Percentiles rank a stretch among this genome's conserved stretches.
phyloP scores from a whole-genome alignment of 2,888 invertebrate genomes.

The Tachystola acroxantha region DNA sequence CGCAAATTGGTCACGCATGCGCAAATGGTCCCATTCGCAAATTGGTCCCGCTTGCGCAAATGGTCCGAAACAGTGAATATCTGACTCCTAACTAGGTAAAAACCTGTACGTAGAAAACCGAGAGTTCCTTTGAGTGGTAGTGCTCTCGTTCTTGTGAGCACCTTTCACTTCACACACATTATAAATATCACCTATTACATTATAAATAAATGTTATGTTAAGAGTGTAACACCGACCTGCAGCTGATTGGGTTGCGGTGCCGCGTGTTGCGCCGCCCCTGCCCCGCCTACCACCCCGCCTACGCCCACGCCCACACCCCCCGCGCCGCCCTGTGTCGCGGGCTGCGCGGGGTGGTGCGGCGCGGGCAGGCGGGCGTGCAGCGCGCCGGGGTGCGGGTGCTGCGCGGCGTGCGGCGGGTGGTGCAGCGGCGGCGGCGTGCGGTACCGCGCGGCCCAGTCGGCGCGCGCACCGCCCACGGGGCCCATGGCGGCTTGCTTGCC shows the following conservation, averaged over 20 bases:
- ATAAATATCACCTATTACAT: too few species aligned
- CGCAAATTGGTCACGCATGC: too few species aligned
- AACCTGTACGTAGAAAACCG: too few species aligned
- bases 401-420: constrained; percentile 24
- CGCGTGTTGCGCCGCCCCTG: constrained; percentile 5
- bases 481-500: constrained; percentile 83
- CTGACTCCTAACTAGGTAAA: too few species aligned
- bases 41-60: too few species aligned
- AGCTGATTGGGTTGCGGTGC: background rate
- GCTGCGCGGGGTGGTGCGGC: constrained; percentile 37
- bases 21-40: too few species aligned
- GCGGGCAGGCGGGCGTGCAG: constrained; percentile 51
- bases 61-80: too few species aligned
- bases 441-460: constrained; percentile 79
- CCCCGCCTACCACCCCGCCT: constrained; percentile 8
- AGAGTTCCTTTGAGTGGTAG: too few species aligned
- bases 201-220: too few species aligned
- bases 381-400: constrained; percentile 42
- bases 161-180: too few species aligned
- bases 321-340: constrained; percentile 77
- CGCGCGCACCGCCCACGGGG: constrained; percentile 34
- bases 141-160: too few species aligned
- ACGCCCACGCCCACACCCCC: constrained; percentile 1
- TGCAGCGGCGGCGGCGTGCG: constrained; percentile 83
- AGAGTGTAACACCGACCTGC: background rate